Percentiles rank a stretch among this genome's conserved stretches.
Evolutionary conservation across 2,888 invertebrate genomes (phyloP).

Genomic region (Drosophila kuntzei): DNA sequence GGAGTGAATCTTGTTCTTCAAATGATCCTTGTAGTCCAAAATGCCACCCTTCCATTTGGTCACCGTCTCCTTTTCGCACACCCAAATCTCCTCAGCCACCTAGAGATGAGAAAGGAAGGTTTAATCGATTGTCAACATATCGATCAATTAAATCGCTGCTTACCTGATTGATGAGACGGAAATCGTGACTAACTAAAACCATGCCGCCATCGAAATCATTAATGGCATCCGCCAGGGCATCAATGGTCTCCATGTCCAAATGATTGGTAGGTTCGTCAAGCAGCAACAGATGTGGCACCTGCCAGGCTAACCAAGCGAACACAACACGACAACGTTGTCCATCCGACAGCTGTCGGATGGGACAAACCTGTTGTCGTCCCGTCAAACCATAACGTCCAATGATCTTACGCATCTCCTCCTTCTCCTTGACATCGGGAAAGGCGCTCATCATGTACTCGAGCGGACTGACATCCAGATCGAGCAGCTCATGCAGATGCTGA

Average conservation of each 20-base stretch:
- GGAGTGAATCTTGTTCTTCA: constrained; percentile 94
- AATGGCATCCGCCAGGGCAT: constrained; percentile 98
- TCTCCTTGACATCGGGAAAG: constrained; percentile 98
- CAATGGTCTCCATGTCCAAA: constrained; percentile 99
- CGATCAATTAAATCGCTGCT: not conserved
- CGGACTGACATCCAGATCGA: constrained; percentile 97
- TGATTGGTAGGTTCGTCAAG: constrained; percentile 95
- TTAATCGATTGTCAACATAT: not conserved
- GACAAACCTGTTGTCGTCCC: constrained; percentile 95
- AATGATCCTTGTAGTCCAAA: constrained; percentile 96
- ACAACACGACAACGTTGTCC: constrained; percentile 99
- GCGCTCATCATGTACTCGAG: constrained; percentile 99
- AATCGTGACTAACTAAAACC: constrained; percentile 99
- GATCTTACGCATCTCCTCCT: constrained; percentile 99
- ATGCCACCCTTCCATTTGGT: constrained; percentile 99
- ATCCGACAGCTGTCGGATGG: constrained; percentile 91
- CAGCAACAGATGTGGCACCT: constrained; percentile 96
- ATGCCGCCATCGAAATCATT: constrained; percentile 99
- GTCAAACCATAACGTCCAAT: constrained; percentile 99
- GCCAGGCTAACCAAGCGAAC: constrained; percentile 99
- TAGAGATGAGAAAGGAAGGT: constrained; percentile 82
- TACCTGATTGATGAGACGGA: constrained; percentile 99
- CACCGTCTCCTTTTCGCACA: constrained; percentile 97
- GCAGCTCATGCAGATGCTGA: constrained; percentile 98
- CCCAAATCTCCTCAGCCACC: constrained; percentile 99